Evolutionary conservation across 2,888 invertebrate genomes (phyloP), one percentile per base, ranked within the genome.

Genomic region (Phlogophora meticulosa): DNA sequence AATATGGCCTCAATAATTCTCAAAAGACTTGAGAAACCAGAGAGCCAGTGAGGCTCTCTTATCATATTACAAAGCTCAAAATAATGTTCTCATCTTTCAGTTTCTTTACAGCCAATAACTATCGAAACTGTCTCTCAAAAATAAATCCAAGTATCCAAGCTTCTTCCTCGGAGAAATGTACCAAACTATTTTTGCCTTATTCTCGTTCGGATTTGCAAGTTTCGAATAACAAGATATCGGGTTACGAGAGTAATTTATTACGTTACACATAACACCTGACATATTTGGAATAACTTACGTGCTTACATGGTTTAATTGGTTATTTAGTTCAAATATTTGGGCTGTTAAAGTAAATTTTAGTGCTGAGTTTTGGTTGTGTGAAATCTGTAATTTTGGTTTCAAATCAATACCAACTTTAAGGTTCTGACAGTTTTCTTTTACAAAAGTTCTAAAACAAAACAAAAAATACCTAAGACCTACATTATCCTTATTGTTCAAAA

Each of bases 251-350:
- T 42, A 60, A 76, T 53, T 58, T 72, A 62, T 73, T 55, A 53
- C 72, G 43, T 34, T 17, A 51, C 52, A 40, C 17, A 34, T 61
- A 17, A 17, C 38, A 57, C 20, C 7, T 61, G 49, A 15, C 51
- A 69, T 46, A 28, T 51, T 67, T 56, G 58, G 34, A 40, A 34
- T 49, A 58, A 43, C 45, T 68, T 63, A 24, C 4, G 17, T 24
- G n/a, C 17, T 43, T 46, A 46, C 38, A 58, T 58, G 55, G 48
- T 58, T 68, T 45, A 58, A 55, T 68, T 68, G 28, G 49, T 40
- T 76, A 76, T 68, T 68, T 55, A 34, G 48, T n/a, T 58, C n/a
- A 45, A 17, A 75, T 38, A 65, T 52, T 2, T 13, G 32, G 22
- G 4, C 58, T 36, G 22, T 22, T 70, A 40, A 36, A 36, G 28